Conservation (phyloP, 30 jellyfish, hydroid and myxozoan genomes). For the Sanderia malayensis region DNA sequence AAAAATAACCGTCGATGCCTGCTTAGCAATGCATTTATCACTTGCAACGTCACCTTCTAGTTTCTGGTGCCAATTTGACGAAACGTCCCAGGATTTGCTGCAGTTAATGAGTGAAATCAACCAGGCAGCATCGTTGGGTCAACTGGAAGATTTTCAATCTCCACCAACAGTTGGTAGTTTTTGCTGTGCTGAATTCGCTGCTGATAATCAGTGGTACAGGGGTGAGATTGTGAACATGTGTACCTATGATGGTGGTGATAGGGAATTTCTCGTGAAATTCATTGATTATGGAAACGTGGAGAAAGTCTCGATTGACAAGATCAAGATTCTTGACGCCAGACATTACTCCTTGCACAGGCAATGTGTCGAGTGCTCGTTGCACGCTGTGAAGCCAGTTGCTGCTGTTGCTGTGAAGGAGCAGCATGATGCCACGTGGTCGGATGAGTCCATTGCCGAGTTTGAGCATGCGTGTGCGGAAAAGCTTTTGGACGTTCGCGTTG, state of each 20-base stretch:
- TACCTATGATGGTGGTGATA: too few species aligned
- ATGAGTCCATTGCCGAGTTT: constrained; percentile 42
- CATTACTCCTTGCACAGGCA: constrained; percentile 21
- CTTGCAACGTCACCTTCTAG: constrained; percentile 28
- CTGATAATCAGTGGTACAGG: constrained; percentile 63
- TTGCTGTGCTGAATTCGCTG: constrained; percentile 50
- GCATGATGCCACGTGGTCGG: constrained; percentile 49
- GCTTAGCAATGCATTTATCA: constrained; percentile 38
- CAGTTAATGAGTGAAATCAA: constrained; percentile 30
- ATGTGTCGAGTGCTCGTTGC: constrained; percentile 57
- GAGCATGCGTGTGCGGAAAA: constrained; percentile 41
- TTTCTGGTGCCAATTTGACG: constrained; percentile 58
- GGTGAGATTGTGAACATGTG: constrained; percentile 33
- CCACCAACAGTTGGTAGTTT: constrained; percentile 37
- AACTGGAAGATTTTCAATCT: background rate
- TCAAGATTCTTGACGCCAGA: constrained; percentile 24
- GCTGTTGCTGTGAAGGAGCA: too few species aligned
- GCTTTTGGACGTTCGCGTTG: constrained; percentile 22
- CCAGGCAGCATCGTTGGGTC: background rate
- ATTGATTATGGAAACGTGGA: constrained; percentile 76
- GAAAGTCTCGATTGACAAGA: constrained; percentile 7
- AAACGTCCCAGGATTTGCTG: constrained; percentile 25
- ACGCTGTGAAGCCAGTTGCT: constrained; percentile 47
- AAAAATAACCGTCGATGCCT: background rate
- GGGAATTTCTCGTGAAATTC: constrained; percentile 29